Conservation (phyloP, 2,113 vertebrate species). For the Gadus chalcogrammus region DNA sequence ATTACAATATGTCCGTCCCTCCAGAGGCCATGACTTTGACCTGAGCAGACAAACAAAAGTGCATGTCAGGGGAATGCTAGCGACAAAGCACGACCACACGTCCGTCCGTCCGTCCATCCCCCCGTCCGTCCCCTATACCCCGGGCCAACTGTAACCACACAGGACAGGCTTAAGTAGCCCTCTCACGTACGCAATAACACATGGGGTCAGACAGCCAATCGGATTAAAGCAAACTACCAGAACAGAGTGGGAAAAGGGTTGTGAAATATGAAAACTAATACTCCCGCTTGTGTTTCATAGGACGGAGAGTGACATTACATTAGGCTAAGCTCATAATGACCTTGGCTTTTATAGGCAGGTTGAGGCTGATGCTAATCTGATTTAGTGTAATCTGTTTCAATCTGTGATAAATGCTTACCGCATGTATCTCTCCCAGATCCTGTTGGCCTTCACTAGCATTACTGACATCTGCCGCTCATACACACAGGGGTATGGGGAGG, state of each 20-base stretch:
- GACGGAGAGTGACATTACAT: constrained; percentile 65
- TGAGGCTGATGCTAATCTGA: constrained; percentile 71
- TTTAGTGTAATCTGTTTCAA: constrained; percentile 76
- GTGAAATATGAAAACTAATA: constrained; percentile 59
- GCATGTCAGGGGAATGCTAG: too few species aligned
- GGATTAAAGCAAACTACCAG: constrained; percentile 57
- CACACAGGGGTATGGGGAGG: neutral
- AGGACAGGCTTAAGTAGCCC: constrained; percentile 50
- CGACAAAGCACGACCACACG: too few species aligned
- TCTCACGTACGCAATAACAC: constrained; percentile 57
- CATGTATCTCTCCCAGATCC: constrained; percentile 63
- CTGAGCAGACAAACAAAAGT: too few species aligned
- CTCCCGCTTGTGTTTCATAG: constrained; percentile 60
- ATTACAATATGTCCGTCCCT: too few species aligned
- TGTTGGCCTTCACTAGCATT: constrained; percentile 56
- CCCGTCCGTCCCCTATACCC: too few species aligned
- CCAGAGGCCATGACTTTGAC: too few species aligned
- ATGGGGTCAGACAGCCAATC: constrained; percentile 60
- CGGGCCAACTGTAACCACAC: too few species aligned
- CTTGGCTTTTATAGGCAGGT: constrained; percentile 76
- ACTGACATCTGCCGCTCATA: constrained; percentile 66
- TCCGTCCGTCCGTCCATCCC: too few species aligned
- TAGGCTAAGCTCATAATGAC: constrained; percentile 75
- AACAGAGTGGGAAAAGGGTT: constrained; percentile 37
- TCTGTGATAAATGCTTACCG: constrained; percentile 77